phyloP scores from a whole-genome alignment of 2,797 vertebrate genomes.

The Leucoraja ocellata region DNA sequence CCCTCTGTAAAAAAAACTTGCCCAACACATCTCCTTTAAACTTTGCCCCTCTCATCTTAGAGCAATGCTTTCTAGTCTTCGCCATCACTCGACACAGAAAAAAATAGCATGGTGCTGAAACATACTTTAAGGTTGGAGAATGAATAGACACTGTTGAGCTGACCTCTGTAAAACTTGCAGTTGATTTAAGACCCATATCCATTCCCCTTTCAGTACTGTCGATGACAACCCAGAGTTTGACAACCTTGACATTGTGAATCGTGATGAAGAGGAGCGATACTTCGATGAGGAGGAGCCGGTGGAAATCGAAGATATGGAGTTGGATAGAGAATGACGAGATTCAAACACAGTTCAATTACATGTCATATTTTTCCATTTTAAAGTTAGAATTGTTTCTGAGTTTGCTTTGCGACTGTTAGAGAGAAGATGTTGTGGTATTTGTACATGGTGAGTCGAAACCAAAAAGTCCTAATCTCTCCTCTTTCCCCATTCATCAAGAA shows the following conservation, averaged over 20 bases:
- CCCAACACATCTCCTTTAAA: too few relatives aligned
- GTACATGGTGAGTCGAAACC: not conserved
- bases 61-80: too few relatives aligned
- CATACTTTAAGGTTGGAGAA: not conserved
- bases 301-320: conserved; percentile 49
- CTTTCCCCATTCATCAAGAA: not conserved
- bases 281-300: conserved; percentile 75
- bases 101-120: too few relatives aligned
- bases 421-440: not conserved
- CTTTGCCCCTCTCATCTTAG: too few relatives aligned
- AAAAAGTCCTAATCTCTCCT: not conserved
- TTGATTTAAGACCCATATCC: not conserved
- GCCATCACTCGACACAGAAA: not conserved
- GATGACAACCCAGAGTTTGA: conserved; percentile 83
- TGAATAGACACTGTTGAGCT: not conserved
- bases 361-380: not conserved
- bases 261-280: conserved; percentile 80
- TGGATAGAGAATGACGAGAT: conserved; percentile 40
- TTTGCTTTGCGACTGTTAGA: not conserved
- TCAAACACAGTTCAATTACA: not conserved
- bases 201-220: conserved; percentile 63
- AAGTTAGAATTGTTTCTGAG: not conserved
- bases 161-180: not conserved
- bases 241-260: conserved; percentile 79
- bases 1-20: too few relatives aligned